These are phyloP conservation scores for Metalampra italica DNA, from an alignment of 2,888 invertebrate species.

Conservation along the genomic window DNA sequence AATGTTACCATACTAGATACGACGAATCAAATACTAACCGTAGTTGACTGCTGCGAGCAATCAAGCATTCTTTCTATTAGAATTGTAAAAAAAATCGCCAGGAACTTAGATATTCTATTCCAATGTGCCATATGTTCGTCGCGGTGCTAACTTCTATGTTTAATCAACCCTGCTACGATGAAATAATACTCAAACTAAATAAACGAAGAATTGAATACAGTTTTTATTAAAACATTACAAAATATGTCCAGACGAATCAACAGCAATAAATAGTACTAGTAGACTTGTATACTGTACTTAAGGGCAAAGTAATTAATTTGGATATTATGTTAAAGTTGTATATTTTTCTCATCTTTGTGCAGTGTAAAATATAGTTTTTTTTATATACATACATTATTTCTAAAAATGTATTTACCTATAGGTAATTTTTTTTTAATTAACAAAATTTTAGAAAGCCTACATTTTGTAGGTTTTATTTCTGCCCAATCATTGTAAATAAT, in stretches of 20 bases:
- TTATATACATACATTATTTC: background rate
- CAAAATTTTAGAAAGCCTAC: slow-evolving; percentile 1
- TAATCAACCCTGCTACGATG: slow-evolving; percentile 6
- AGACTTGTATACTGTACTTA: slow-evolving; percentile 48
- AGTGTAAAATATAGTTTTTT: background rate
- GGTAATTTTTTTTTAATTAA: background rate
- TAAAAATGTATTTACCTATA: background rate
- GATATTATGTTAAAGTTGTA: background rate
- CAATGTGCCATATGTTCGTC: slow-evolving; percentile 52
- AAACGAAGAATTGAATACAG: slow-evolving; percentile 8
- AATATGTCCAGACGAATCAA: slow-evolving; percentile 32
- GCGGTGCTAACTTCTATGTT: slow-evolving; percentile 42
- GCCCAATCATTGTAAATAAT: slow-evolving; percentile 17
- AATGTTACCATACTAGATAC: too few relatives aligned
- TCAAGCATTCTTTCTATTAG: too few relatives aligned
- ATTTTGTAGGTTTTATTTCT: slow-evolving; percentile 9
- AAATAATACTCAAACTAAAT: slow-evolving; percentile 10
- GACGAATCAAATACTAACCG: too few relatives aligned
- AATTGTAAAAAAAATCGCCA: background rate
- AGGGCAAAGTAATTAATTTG: slow-evolving; percentile 9
- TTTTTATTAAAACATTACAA: slow-evolving; percentile 18
- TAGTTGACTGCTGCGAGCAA: too few relatives aligned
- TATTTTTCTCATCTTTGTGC: background rate
- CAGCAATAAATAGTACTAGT: slow-evolving; percentile 44
- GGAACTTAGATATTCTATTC: slow-evolving; percentile 26